Evolutionary conservation across 2,888 invertebrate species (phyloP).

Genomic region (Melieria picta): DNA sequence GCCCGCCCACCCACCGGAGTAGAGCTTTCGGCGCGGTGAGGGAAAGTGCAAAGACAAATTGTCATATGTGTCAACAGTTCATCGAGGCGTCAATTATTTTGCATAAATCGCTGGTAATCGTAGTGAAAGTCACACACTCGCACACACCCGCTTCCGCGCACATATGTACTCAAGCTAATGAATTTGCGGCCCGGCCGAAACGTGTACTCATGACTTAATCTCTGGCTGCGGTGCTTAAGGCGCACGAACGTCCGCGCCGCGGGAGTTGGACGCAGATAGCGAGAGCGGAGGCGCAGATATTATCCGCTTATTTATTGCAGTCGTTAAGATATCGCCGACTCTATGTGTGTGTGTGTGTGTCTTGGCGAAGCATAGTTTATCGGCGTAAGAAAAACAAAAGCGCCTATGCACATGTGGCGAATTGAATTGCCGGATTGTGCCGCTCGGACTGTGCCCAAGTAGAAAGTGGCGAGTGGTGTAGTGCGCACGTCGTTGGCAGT

Average conservation of each 20-base stretch:
- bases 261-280: not conserved
- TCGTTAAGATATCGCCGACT: conserved; percentile 61
- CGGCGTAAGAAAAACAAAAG: no score
- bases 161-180: conserved; percentile 13
- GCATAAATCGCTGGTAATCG: conserved; percentile 52
- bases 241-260: not conserved
- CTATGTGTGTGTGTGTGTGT: conserved; percentile 9
- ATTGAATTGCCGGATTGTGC: no score
- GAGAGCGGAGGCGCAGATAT: conserved; percentile 54
- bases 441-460: no score
- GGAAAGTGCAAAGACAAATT: conserved; percentile 53
- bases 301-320: conserved; percentile 64
- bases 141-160: not conserved
- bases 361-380: no score
- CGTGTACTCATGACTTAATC: conserved; percentile 64
- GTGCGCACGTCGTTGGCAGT: no score
- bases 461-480: no score
- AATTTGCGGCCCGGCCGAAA: conserved; percentile 39
- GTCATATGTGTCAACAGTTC: conserved; percentile 64
- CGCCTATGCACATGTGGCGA: no score
- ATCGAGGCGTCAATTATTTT: conserved; percentile 65
- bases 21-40: no score
- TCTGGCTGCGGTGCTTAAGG: conserved; percentile 55
- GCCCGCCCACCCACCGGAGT: not conserved
- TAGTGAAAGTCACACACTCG: not conserved